Percentiles rank a stretch among this genome's conserved stretches.
Conservation (phyloP, 2,113 vertebrate species). For the Fregetta grallaria region DNA sequence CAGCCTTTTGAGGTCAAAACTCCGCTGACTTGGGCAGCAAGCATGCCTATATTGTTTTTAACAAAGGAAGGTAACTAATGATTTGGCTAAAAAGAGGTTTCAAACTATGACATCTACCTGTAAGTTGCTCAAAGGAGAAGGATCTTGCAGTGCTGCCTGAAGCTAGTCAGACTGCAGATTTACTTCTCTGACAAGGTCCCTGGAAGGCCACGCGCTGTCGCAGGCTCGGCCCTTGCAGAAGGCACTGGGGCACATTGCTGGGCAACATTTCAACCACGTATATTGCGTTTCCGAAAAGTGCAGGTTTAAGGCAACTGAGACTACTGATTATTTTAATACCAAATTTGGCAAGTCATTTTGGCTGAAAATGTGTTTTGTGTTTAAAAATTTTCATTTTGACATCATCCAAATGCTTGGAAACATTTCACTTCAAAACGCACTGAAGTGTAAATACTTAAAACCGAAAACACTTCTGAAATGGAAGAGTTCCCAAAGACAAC, state of each 20-base stretch:
- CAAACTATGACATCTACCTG: neutral
- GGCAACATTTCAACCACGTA: neutral
- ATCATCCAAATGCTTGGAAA: neutral
- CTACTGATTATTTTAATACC: neutral
- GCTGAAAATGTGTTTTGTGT: neutral
- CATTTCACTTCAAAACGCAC: neutral
- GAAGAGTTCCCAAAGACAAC: neutral
- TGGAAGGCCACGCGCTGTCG: accelerated
- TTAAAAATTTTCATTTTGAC: neutral
- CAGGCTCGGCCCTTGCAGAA: neutral
- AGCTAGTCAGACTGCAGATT: neutral
- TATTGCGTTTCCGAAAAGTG: neutral
- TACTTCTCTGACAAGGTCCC: neutral
- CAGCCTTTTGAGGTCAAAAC: neutral
- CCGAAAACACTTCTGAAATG: neutral
- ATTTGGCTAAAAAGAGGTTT: neutral
- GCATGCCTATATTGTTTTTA: neutral
- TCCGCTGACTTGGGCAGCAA: neutral
- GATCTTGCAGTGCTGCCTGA: neutral
- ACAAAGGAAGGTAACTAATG: neutral
- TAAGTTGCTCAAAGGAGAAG: neutral
- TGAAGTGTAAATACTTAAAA: neutral
- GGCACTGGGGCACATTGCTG: neutral
- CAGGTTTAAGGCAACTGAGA: neutral
- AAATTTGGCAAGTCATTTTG: neutral